Conservation (phyloP, 2,113 vertebrate species). For the Phalacrocorax carbo region DNA sequence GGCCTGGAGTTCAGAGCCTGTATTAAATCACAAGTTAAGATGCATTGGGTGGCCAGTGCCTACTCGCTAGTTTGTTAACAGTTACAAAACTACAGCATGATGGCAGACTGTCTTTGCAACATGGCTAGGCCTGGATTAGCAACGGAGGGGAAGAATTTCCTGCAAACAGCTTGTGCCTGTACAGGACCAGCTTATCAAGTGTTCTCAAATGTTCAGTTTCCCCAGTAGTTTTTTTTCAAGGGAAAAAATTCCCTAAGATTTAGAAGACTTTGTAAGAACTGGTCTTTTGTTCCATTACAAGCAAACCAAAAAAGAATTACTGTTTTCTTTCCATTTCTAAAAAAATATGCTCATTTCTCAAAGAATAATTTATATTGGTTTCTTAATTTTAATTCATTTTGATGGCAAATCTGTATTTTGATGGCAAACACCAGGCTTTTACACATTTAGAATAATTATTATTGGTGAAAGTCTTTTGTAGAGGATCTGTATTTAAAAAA, state of each 20-base stretch:
- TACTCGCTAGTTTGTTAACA: neutral
- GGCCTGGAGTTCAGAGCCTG: neutral
- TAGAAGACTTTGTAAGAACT: neutral
- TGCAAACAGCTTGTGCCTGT: neutral
- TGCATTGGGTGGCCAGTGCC: neutral
- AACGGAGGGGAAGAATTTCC: neutral
- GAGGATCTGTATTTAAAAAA: neutral
- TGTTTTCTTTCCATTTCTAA: neutral
- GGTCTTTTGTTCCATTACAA: neutral
- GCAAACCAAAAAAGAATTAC: neutral
- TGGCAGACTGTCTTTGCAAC: neutral
- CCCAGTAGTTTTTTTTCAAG: neutral
- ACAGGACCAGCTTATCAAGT: neutral
- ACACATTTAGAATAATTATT: neutral
- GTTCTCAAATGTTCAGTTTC: neutral
- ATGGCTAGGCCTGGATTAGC: neutral
- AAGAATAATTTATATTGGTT: neutral
- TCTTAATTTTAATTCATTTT: neutral
- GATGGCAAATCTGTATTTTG: neutral
- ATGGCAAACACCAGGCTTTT: neutral
- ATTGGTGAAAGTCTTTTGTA: neutral
- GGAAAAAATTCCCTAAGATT: neutral
- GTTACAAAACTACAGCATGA: neutral
- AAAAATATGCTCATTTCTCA: fast-evolving
- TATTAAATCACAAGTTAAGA: neutral